Evolutionary conservation across 2,113 vertebrate species (phyloP), one percentile per base, ranked within the genome.

Genomic region (Esox niger): DNA sequence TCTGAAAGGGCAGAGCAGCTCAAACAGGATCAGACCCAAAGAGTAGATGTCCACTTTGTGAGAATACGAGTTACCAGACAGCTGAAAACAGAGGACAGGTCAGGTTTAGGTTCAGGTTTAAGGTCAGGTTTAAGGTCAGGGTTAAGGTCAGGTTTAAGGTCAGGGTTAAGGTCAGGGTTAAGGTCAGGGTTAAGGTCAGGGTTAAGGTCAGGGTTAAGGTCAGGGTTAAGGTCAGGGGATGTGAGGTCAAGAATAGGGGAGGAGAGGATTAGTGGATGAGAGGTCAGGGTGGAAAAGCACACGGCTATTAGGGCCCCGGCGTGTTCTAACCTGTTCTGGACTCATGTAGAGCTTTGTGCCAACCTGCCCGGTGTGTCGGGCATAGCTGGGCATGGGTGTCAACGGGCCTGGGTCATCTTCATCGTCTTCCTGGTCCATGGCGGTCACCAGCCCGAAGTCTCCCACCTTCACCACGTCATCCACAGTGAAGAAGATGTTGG

Each of bases 271-370:
- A 9, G 47, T 49, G 47, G n/a, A n/a, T n/a, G n/a, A n/a, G n/a
- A n/a, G n/a, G n/a, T n/a, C n/a, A n/a, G n/a, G n/a, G n/a, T n/a
- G n/a, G n/a, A n/a, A n/a, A n/a, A n/a, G n/a, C n/a, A n/a, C n/a
- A n/a, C n/a, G n/a, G n/a, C n/a, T n/a, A 66, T 38, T 60, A 46
- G 26, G 11, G n/a, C n/a, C n/a, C n/a, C 0, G 25, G 3, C 13
- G 30, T 30, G 6, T 29, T 15, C 20, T 11, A 76, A 96, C 97
- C 95, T 99, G 97, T 82, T 99, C 97, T 0, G 97, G 97, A 84
- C 97, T 99, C 97, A 99, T 99, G 85, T 99, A 99, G 7, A 99
- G 95, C 75, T 98, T 99, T 74, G 97, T 98, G 77, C 97, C 97
- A 23, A 99, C 97, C 89, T 98, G 96, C 60, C 97, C 97, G 0